Percentiles rank a stretch among this genome's conserved stretches.
Conservation (phyloP, 1,140 invertebrate species). For the Brachionus sp. region DNA sequence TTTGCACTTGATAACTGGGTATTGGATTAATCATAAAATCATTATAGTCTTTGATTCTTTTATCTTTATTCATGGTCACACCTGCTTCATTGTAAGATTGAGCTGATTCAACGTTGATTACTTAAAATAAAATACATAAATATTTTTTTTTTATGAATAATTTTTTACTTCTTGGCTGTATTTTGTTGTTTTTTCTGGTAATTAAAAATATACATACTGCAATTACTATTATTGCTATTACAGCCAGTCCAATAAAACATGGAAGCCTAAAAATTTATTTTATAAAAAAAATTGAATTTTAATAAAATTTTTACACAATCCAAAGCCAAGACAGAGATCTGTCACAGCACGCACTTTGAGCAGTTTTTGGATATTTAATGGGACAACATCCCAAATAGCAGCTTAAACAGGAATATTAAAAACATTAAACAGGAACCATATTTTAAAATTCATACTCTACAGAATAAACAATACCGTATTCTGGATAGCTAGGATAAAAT, state of each 20-base stretch:
- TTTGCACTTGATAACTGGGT: not conserved
- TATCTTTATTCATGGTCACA: too few species aligned
- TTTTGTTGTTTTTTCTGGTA: not conserved
- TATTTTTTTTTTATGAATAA: not conserved
- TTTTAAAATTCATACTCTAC: not conserved
- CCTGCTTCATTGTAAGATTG: not conserved
- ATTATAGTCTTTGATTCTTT: not conserved
- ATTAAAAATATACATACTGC: not conserved
- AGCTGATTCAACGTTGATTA: not conserved
- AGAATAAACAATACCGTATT: not conserved
- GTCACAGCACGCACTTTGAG: constrained; percentile 7
- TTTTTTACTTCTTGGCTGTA: not conserved
- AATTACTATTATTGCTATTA: not conserved
- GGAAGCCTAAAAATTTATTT: not conserved
- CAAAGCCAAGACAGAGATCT: not conserved
- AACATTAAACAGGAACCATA: not conserved
- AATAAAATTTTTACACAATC: not conserved
- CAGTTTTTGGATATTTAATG: not conserved
- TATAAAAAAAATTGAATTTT: not conserved
- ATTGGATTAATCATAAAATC: not conserved
- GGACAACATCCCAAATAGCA: not conserved
- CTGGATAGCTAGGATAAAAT: constrained; percentile 15
- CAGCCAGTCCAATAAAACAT: not conserved
- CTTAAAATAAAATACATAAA: not conserved
- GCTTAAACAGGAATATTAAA: not conserved